Conservation (phyloP, 2,113 vertebrate genomes). For the Rhineura floridana region DNA sequence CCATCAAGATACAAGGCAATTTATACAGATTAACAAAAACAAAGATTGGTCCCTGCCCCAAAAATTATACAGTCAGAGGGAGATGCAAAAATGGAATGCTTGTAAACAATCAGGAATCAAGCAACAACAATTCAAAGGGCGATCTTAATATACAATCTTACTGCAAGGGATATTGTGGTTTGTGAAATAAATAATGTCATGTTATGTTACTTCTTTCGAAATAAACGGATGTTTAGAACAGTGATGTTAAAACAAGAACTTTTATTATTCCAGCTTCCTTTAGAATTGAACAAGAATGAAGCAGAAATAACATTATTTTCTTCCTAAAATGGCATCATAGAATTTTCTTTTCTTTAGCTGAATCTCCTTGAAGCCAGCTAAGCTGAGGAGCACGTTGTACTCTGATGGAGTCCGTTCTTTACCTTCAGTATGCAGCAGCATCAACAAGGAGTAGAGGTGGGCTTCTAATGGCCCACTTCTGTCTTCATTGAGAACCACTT, state of each 20-base stretch:
- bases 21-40: too few species aligned
- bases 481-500: slow-evolving; percentile 80
- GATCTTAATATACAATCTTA: too few species aligned
- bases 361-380: slow-evolving; percentile 78
- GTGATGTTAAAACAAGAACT: neutral
- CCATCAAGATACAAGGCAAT: too few species aligned
- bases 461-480: slow-evolving; percentile 77
- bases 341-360: slow-evolving; percentile 73
- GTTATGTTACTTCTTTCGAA: neutral
- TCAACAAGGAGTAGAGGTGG: slow-evolving; percentile 84
- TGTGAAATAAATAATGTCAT: neutral
- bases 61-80: too few species aligned
- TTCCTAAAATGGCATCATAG: slow-evolving; percentile 82
- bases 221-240: neutral
- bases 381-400: slow-evolving; percentile 73
- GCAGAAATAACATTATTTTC: slow-evolving; percentile 53
- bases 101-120: too few species aligned
- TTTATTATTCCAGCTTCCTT: neutral
- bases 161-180: neutral
- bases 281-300: neutral
- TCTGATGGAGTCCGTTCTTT: slow-evolving; percentile 78
- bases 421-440: slow-evolving; percentile 89
- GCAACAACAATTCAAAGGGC: too few species aligned
- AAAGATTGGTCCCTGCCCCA: too few species aligned
- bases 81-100: too few species aligned